Evolutionary conservation across 1,140 invertebrate genomes (phyloP).

Genomic region (Cardiocondyla obscurior): DNA sequence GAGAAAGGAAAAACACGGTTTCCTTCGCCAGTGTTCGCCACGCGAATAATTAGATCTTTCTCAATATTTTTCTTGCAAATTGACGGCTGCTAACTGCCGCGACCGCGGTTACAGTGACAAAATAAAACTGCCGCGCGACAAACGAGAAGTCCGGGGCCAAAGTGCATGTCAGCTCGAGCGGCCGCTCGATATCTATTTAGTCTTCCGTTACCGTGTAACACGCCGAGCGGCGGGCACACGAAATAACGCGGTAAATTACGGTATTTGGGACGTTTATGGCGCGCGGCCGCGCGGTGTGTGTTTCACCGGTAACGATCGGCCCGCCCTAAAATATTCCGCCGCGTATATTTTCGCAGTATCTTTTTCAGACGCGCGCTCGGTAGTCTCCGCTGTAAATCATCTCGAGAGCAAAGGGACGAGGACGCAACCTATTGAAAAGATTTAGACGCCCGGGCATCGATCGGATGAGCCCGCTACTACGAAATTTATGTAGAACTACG

Average conservation of each 20-base stretch:
- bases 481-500: not conserved
- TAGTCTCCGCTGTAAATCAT: constrained; percentile 20
- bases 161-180: not conserved
- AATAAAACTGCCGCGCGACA: not conserved
- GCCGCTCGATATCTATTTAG: constrained; percentile 35
- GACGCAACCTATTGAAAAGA: not conserved
- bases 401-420: not conserved
- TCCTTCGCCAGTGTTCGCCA: not conserved
- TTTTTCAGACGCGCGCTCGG: not conserved
- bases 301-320: constrained; percentile 62
- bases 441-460: not conserved
- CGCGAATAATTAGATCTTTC: constrained; percentile 27
- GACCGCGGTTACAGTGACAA: not conserved
- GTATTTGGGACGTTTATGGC: constrained; percentile 64
- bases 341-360: constrained; percentile 53
- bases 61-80: constrained; percentile 32
- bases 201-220: constrained; percentile 23
- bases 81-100: not conserved
- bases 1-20: too few species aligned
- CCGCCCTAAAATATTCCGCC: constrained; percentile 55
- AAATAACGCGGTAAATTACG: constrained; percentile 68
- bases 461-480: not conserved
- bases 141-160: constrained; percentile 13
- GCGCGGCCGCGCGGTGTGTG: constrained; percentile 35
- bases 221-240: constrained; percentile 14